Evolutionary conservation across 2,888 invertebrate genomes (phyloP), one percentile per base, ranked within the genome.

Genomic region (Rhagophthalmus giganteus): DNA sequence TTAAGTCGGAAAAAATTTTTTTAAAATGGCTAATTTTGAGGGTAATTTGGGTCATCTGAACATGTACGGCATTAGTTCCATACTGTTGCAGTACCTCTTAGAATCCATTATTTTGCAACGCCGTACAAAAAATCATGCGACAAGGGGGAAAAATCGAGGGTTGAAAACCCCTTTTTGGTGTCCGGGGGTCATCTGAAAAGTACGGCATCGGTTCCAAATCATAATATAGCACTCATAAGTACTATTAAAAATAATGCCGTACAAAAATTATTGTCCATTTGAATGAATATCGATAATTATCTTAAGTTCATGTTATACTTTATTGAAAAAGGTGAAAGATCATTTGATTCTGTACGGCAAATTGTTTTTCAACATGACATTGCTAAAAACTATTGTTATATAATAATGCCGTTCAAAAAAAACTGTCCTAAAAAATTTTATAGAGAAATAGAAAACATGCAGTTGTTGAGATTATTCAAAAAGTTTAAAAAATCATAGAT

Each of bases 391-490:
- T n/a, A 34, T 33, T 13, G 24, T 45, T 32, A 14, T 33, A 16
- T 46, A 38, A 24, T 24, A 3, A 12, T 44, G 11, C 30, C 30
- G n/a, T 30, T 30, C 30, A 24, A 24, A 24, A 24, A 7, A 24
- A 24, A 24, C 24, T 24, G 24, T 24, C 7, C 24, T 24, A 24
- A 24, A 24, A 24, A 24, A 24, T n/a, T 6, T 24, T 24, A 24
- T 24, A 24, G 24, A 24, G 24, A 24, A 24, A 24, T 24, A 6
- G 7, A 24, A 7, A 24, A 24, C 24, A 24, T 24, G 24, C 24
- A 5, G 7, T 6, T 24, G 5, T 24, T 24, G 24, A 24, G 7
- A 7, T 24, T 24, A 24, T 24, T 24, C 7, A 24, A 24, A 24
- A 24, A 24, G 24, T n/a, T n/a, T n/a, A n/a, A n/a, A n/a, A n/a